Base-by-base conservation (phyloP, 2,888 invertebrate genomes). In the Drymonia ruficornis region DNA sequence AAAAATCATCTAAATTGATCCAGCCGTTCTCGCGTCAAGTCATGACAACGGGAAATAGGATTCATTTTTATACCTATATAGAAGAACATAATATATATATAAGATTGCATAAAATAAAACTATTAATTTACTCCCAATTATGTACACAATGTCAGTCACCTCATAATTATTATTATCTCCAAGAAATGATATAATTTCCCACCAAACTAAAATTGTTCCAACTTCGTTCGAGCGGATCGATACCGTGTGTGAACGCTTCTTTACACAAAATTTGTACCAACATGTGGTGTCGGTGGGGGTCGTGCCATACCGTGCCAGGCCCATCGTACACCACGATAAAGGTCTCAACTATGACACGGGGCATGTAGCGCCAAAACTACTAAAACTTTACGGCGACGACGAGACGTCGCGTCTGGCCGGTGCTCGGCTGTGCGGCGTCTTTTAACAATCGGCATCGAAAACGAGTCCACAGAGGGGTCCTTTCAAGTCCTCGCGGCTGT, bases 291-390 rank as follows among this genome's bases (percentile, higher is more conserved):
- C 74, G 80, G 78, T 70, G 83, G 78, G 80, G 81, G 85, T 65
- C 86, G 91, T 92, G 86, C 90, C 91, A 83, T 83, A 88, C 89
- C 83, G 91, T 91, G 85, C 89, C 92, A 84, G 88, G 70, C 76
- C 80, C 80, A 78, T 81, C 78, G 80, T 78, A 73, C 76, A 70
- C 83, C 78, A 74, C 83, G 80, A 80, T 81, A 83, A 85, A 84
- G 83, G 84, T 81, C 81, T 83, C 80, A 87, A 83, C 87, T 87
- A 85, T 88, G 84, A 89, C 89, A 88, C 90, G 81, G 75, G 77
- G 76, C 82, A 76, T 77, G 81, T 83, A 84, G 88, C 89, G 87
- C 84, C 87, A 86, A 89, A 88, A 87, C 89, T 85, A 87, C 83
- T 87, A 84, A 86, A 87, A 84, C 67, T 81, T 82, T 79, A 83